phyloP scores from a whole-genome alignment of 2,888 invertebrate genomes.

The Apotomis betuletana region DNA sequence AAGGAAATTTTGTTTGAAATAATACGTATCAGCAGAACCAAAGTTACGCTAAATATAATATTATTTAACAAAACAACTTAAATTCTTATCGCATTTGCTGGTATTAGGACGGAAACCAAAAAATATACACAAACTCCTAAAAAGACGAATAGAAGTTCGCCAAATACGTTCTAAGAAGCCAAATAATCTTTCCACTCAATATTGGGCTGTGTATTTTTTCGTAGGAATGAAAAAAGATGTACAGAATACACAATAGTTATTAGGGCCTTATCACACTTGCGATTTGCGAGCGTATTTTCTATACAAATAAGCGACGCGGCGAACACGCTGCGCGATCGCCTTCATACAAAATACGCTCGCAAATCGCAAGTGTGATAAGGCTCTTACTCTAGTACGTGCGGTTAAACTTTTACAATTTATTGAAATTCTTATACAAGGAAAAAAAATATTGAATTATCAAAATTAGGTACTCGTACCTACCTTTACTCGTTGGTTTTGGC shows the following conservation, averaged over 20 bases:
- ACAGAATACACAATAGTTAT: background rate
- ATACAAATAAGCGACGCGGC: too few species aligned
- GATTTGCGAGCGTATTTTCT: too few species aligned
- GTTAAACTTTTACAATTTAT: too few species aligned
- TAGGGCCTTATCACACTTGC: too few species aligned
- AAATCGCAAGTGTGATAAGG: too few species aligned
- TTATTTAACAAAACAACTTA: conserved; percentile 9
- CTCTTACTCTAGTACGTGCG: too few species aligned
- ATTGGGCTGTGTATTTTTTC: background rate
- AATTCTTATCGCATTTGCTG: conserved; percentile 2
- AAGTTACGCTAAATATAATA: conserved; percentile 8
- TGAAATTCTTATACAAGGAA: too few species aligned
- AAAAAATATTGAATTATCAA: too few species aligned
- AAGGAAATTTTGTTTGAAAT: background rate
- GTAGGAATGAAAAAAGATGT: background rate
- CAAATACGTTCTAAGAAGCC: conserved; percentile 21
- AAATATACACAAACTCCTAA: conserved; percentile 25
- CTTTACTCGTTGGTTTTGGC: too few species aligned
- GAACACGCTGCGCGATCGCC: too few species aligned
- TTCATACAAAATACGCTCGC: too few species aligned
- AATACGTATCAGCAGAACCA: background rate
- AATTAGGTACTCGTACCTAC: too few species aligned
- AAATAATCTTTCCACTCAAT: conserved; percentile 12
- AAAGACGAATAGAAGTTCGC: conserved; percentile 13
- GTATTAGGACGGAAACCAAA: conserved; percentile 25